Evolutionary conservation across 2,797 vertebrate genomes (phyloP).

Genomic region (Onychomys arenicola): DNA sequence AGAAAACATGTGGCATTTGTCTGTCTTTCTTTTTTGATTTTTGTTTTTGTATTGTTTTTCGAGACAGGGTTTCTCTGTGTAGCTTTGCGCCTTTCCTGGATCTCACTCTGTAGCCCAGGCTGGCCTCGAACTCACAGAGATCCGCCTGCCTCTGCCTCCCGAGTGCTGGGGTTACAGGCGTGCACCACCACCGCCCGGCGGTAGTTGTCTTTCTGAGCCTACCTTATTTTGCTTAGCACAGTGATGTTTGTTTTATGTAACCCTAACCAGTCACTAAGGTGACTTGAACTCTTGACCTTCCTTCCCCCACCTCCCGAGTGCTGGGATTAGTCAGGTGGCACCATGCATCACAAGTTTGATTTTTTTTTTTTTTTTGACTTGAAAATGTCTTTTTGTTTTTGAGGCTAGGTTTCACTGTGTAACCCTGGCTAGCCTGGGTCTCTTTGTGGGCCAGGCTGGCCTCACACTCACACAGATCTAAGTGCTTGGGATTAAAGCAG

Average conservation of each 20-base stretch:
- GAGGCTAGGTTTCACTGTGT: too few species aligned
- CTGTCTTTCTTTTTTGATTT: too few species aligned
- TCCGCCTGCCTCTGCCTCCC: too few species aligned
- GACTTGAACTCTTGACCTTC: background rate
- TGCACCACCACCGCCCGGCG: too few species aligned
- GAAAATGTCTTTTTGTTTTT: background rate
- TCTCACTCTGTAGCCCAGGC: too few species aligned
- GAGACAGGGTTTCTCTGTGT: too few species aligned
- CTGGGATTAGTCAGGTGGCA: background rate
- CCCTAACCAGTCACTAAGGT: background rate
- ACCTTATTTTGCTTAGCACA: background rate
- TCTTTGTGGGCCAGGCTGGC: background rate
- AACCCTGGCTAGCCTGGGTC: background rate
- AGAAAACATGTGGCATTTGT: background rate
- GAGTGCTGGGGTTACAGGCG: too few species aligned
- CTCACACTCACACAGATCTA: background rate
- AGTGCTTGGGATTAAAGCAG: background rate
- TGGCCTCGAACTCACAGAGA: too few species aligned
- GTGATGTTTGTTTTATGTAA: background rate
- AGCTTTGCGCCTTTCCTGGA: too few species aligned
- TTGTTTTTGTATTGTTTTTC: too few species aligned
- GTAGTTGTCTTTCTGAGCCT: background rate
- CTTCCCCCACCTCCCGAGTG: too few species aligned
- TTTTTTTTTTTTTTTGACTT: conserved; percentile 70
- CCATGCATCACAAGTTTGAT: background rate